Evolutionary conservation across 2,113 vertebrate species (phyloP), one percentile per base, ranked within the genome.

Genomic region (Oenanthe oenanthe): DNA sequence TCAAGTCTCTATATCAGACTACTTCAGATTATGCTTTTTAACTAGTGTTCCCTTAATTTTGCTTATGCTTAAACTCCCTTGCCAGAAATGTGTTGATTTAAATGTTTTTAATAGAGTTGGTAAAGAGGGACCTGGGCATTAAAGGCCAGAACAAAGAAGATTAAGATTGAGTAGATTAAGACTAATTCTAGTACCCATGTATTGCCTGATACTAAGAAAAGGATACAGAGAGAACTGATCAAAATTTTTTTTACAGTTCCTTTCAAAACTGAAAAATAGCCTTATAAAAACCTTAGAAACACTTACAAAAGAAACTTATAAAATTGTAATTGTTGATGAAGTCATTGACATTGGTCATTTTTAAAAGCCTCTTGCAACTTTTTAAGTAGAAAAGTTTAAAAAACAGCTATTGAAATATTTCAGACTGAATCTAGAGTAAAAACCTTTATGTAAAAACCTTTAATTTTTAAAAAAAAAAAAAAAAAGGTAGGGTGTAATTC

Each of bases 51-150:
- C 53, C 32, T 83, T 77, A 57, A 45, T 89, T 94, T 65, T 92
- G 40, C 31, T 66, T 70, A 70, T 70, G 53, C 18, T 67, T 66
- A 81, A 87, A 95, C 17, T 83, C 58, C 17, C 54, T 90, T 92
- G 50, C 83, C 31, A 93, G 77, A 93, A 85, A 85, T 26, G 14
- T 70, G 42, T 61, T 77, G 56, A 84, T 91, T 81, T 91, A 84
- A 93, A 89, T 72, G 50, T 7, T 88, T 92, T 92, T 95, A 91
- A 86, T 87, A 72, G n/a, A 36, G 9, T 54, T 0, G 0, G 6
- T 85, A 91, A 38, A 51, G 50, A 89, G 56, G 67, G 9, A 54
- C 11, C 29, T 43, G 50, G 72, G 5, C 24, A 48, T 48, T 79
- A 82, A 92, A 88, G 21, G 42, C 28, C 58, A 88, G 54, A 82